phyloP scores from a whole-genome alignment of 2,797 vertebrate genomes.

The Chelon labrosus region DNA sequence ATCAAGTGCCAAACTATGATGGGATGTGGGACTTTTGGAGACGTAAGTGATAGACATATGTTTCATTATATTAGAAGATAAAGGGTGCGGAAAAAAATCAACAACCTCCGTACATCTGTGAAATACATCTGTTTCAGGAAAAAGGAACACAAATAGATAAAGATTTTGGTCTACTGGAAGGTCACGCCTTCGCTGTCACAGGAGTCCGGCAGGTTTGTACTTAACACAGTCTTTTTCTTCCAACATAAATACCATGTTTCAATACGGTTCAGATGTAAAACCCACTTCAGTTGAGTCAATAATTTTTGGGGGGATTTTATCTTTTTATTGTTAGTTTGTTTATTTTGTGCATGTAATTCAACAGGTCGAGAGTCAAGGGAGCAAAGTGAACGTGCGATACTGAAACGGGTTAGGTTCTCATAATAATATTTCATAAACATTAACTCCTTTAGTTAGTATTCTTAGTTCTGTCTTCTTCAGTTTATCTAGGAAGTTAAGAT shows the following conservation, averaged over 20 bases:
- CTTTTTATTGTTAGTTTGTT: no score
- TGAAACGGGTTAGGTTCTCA: no score
- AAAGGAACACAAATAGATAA: background rate
- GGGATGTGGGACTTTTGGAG: constrained; percentile 4
- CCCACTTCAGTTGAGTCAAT: no score
- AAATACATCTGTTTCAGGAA: background rate
- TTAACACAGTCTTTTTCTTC: background rate
- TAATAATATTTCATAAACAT: background rate
- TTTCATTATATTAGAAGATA: background rate
- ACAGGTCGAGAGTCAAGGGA: background rate
- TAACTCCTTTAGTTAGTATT: no score
- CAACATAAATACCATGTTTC: no score
- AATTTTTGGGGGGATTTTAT: no score
- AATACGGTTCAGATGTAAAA: no score
- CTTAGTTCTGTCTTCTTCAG: no score
- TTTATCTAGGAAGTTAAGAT: no score
- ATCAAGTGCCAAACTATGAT: constrained; percentile 17
- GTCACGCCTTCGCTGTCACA: background rate
- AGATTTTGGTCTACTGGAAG: background rate
- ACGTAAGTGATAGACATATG: background rate
- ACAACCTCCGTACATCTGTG: background rate
- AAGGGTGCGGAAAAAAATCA: background rate
- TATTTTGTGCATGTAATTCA: no score
- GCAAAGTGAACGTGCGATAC: background rate
- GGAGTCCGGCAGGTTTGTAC: background rate